Base-by-base conservation (phyloP, 2,888 invertebrate species). In the Drosophila acutilabella region DNA sequence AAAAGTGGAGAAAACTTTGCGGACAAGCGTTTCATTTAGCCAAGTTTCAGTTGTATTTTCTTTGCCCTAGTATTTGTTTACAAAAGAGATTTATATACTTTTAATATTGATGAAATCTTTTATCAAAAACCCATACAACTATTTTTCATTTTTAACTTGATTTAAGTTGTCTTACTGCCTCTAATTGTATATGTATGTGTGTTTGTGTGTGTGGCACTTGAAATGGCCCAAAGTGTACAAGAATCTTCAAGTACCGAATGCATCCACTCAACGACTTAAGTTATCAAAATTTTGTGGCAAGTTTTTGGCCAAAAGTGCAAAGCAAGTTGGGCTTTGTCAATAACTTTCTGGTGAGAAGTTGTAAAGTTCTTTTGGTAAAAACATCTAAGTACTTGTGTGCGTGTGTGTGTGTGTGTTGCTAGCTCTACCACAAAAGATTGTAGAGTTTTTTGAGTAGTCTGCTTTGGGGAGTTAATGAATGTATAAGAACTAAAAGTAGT, bases 91-190 rank as follows among this genome's bases (percentile, higher is more conserved):
- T 67, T 62, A 52, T 68, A 42, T 64, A 23, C 67, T 61, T 78
- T 69, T 66, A 71, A 78, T 84, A 83, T 87, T 87, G 79, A 83
- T 83, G 75, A 81, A 87, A 82, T 78, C 78, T 85, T 75, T 78
- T 66, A 52, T 40, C 57, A 64, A 57, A 42, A 70, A 16, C 26
- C 16, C 71, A 60, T 50, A 78, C 67, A 83, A 81, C 78, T 79
- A 71, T 72, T 83, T 66, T 59, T 44, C 54, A 13, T 61, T 64
- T 33, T 47, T 13, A 79, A 79, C 69, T 83, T 71, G 41, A 30
- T 23, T 14, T 53, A 64, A 74, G 57, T 60, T 72, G 18, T 10
- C 10, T 33, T 6, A 8, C 40, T 52, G 69, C 67, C 76, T 82
- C 75, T 76, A 82, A 78, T 83, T 80, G 59, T 52, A 64, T 80